Evolutionary conservation across 2,113 vertebrate genomes (phyloP), one percentile per base, ranked within the genome.

Genomic region (Chlamydotis undulata): DNA sequence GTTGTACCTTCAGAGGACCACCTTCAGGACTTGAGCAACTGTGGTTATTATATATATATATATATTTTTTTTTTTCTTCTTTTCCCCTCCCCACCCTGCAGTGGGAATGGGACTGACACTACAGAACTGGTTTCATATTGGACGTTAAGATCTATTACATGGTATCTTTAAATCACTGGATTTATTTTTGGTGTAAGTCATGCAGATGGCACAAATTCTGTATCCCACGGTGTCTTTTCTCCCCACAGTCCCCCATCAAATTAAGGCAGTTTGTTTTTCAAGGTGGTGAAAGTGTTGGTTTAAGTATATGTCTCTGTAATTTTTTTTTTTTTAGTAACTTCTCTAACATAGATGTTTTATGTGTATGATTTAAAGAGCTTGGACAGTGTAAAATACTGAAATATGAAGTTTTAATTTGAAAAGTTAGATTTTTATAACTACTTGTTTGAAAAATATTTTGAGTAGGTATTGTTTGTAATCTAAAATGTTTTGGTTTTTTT

Each of bases 101-200:
- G 0, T 41, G 63, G n/a, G 29, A 73, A 13, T 43, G 23, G 35
- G 16, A 29, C 18, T 29, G 33, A 15, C 8, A 9, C 12, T 53
- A 13, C 41, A 56, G 70, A 79, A 60, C 16, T 0, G 1, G 10
- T 64, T 43, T 75, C 6, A 1, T 19, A 0, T 17, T 35, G 83
- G 60, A 35, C 29, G 57, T 63, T 45, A 6, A 49, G 61, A 6
- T 55, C 31, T 15, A 8, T 33, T 56, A 0, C 1, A 0, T 13
- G 49, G 9, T 33, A 5, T 52, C n/a, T 87, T 75, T 49, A 59
- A 78, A 87, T 63, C 55, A 23, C 43, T 70, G 71, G 47, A 1
- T 24, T 43, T 78, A 14, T 3, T 81, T 74, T 74, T 37, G 55
- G 23, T 50, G 0, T 14, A 53, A 94, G 52, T 56, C 70, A 49